Evolutionary conservation across 2,113 vertebrate genomes (phyloP).

Genomic region (Drymodes brunneopygia): DNA sequence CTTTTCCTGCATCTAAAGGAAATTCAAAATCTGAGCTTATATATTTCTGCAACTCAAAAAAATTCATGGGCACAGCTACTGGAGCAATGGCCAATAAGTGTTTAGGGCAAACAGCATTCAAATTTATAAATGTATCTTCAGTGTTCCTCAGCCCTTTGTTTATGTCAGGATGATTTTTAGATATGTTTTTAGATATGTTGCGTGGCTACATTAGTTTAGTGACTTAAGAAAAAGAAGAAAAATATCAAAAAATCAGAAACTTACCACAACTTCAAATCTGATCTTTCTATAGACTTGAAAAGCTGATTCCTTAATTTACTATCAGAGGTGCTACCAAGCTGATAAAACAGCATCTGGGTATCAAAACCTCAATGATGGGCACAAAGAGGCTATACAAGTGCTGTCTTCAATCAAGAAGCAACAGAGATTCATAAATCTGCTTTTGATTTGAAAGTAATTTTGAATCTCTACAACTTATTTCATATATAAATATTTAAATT

Average conservation of each 20-base stretch:
- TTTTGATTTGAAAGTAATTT: constrained; percentile 32
- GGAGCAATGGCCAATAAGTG: not conserved
- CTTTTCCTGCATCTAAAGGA: not conserved
- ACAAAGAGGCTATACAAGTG: not conserved
- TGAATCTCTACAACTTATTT: not conserved
- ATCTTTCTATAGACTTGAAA: not conserved
- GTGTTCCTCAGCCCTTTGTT: not conserved
- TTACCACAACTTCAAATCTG: not conserved
- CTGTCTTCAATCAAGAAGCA: not conserved
- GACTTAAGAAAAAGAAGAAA: not conserved
- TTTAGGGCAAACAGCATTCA: not conserved
- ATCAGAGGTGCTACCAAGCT: not conserved
- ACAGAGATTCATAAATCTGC: not conserved
- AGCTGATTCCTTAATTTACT: not conserved
- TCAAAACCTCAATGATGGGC: not conserved
- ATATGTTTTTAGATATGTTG: not conserved
- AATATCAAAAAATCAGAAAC: not conserved
- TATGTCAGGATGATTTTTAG: not conserved
- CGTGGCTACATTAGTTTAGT: not conserved
- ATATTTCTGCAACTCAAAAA: not conserved
- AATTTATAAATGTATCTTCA: not conserved
- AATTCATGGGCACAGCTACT: not conserved
- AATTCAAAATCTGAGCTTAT: not conserved
- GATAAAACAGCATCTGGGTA: not conserved
- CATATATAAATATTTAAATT: not conserved